A percentile compares a stretch with the other conserved stretches of the same genome.
Evolutionary conservation across 1,140 invertebrate species (phyloP).

Genomic region (Batillaria attramentaria): DNA sequence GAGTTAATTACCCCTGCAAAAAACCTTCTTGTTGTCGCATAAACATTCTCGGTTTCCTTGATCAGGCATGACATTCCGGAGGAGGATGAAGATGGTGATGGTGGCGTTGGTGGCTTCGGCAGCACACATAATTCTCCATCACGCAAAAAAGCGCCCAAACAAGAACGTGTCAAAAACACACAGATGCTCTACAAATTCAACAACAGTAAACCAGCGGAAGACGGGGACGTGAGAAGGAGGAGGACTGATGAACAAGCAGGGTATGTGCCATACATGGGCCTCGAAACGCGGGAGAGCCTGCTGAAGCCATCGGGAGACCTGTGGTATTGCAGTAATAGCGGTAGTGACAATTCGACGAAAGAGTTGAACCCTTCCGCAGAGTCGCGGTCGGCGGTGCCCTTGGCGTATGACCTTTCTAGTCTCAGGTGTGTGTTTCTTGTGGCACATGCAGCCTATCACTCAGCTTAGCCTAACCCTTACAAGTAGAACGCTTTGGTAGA

Average conservation of each 20-base stretch:
- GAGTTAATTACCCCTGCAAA: no score
- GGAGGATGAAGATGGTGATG: not conserved
- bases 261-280: not conserved
- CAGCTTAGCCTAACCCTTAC: no score
- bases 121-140: not conserved
- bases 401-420: not conserved
- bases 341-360: not conserved
- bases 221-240: not conserved
- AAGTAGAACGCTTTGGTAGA: no score
- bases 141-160: not conserved
- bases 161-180: not conserved
- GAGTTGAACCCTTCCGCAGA: no score
- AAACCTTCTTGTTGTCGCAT: no score
- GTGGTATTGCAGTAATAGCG: not conserved
- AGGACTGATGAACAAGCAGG: not conserved
- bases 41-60: no score
- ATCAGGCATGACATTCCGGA: no score
- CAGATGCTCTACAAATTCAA: not conserved
- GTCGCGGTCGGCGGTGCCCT: no score
- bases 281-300: no score
- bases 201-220: no score
- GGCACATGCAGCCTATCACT: no score
- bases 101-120: not conserved
- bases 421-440: constrained; percentile 1
- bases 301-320: not conserved